Percentiles rank a stretch among this genome's conserved stretches.
Evolutionary conservation across 2,797 vertebrate genomes (phyloP).

Genomic region (Smutsia gigantea): DNA sequence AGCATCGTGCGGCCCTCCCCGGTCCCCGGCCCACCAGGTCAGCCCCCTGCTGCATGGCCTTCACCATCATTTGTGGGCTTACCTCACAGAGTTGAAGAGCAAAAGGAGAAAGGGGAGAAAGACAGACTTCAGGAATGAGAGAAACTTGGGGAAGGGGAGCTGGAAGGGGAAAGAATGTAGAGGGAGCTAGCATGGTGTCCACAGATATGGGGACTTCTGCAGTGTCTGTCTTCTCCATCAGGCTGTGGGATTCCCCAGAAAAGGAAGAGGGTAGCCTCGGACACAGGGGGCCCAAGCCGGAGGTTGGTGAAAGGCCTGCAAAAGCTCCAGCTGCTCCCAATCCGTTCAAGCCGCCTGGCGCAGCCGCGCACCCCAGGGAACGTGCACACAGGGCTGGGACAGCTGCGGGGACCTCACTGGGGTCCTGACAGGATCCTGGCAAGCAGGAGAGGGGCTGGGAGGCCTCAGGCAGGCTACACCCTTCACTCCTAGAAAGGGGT

Average conservation of each 20-base stretch:
- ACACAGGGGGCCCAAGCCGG: not conserved
- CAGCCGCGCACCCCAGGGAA: not conserved
- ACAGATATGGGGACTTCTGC: not conserved
- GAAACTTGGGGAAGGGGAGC: not conserved
- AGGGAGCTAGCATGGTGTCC: not conserved
- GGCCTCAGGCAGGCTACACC: not conserved
- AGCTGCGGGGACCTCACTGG: not conserved
- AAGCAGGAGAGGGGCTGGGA: not conserved
- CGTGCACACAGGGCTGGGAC: conserved; percentile 14
- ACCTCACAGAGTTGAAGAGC: not conserved
- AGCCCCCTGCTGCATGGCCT: not conserved
- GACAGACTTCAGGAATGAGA: not conserved
- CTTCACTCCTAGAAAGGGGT: conserved; percentile 12
- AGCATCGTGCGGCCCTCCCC: not conserved
- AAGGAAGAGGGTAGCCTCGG: not conserved
- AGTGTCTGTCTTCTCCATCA: not conserved
- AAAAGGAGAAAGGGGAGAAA: not conserved
- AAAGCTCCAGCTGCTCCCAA: conserved; percentile 34
- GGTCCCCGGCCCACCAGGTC: not conserved
- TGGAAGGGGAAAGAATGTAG: not conserved
- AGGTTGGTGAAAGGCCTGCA: not conserved
- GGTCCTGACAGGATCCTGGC: conserved; percentile 45
- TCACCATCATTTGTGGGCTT: not conserved
- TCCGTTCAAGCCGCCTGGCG: conserved; percentile 20
- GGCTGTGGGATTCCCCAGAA: not conserved